Evolutionary conservation across 2,888 invertebrate species (phyloP).

Genomic region (Metallyticus violacea): DNA sequence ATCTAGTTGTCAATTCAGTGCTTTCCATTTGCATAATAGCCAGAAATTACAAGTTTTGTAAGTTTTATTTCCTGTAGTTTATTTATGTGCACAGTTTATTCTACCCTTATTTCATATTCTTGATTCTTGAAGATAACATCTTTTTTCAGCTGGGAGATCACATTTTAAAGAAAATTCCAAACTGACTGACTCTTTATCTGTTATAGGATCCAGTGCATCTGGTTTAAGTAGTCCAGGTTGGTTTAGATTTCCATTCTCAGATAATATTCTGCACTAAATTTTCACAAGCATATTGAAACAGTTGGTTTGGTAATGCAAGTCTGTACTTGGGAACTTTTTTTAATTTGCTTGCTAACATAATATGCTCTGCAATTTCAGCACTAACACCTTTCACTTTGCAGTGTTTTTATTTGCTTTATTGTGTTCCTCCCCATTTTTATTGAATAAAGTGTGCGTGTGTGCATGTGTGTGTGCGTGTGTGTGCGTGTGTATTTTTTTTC

Average conservation of each 20-base stretch:
- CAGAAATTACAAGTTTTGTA: neutral
- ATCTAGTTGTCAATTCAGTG: neutral
- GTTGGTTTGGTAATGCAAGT: slow-evolving; percentile 11
- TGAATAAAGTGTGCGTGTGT: neutral
- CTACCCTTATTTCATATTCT: slow-evolving; percentile 18
- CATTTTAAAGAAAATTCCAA: neutral
- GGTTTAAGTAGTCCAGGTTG: slow-evolving; percentile 45
- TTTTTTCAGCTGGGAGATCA: neutral
- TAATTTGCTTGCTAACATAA: slow-evolving; percentile 11
- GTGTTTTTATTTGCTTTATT: neutral
- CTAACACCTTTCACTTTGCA: slow-evolving; percentile 3
- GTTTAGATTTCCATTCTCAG: slow-evolving; percentile 35
- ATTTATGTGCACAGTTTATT: neutral
- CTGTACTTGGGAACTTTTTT: neutral
- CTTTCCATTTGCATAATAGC: neutral
- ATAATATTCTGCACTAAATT: slow-evolving; percentile 23
- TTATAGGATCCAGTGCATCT: slow-evolving; percentile 44
- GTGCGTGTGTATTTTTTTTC: neutral
- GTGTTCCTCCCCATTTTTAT: neutral
- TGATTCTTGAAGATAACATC: neutral
- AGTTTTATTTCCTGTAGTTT: neutral
- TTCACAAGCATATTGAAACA: neutral
- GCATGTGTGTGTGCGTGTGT: neutral
- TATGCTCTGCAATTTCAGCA: neutral
- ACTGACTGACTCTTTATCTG: slow-evolving; percentile 30